A percentile compares a stretch with the other conserved stretches of the same genome.
Conservation (phyloP, 2,888 invertebrate species). For the Cinara cedri region DNA sequence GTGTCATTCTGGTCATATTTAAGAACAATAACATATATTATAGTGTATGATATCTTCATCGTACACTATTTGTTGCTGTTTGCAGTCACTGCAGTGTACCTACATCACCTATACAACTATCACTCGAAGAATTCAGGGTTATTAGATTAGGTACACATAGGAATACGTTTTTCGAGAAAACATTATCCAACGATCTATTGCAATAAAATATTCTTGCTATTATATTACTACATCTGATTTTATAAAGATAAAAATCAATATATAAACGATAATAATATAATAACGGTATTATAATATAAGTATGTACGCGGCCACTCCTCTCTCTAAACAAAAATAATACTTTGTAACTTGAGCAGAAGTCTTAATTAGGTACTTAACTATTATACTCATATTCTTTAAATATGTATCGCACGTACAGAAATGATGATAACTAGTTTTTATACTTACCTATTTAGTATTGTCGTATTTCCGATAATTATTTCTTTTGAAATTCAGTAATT, state of each 20-base stretch:
- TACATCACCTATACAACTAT: not conserved
- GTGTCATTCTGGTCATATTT: constrained; percentile 26
- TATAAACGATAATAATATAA: constrained; percentile 9
- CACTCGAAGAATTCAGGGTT: not conserved
- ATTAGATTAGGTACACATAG: too few relatives aligned
- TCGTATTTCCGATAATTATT: not conserved
- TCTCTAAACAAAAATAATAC: constrained; percentile 6
- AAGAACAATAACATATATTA: constrained; percentile 20
- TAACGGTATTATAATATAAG: constrained; percentile 26
- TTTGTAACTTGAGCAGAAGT: not conserved
- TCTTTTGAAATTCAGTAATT: not conserved
- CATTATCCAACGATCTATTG: not conserved
- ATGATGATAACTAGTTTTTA: not conserved
- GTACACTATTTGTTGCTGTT: constrained; percentile 41
- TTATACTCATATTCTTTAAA: not conserved
- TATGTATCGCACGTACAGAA: not conserved
- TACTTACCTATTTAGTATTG: too few relatives aligned
- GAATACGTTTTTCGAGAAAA: not conserved
- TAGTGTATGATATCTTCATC: constrained; percentile 5
- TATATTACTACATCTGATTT: too few relatives aligned
- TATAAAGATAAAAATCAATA: not conserved
- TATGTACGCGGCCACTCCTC: constrained; percentile 16
- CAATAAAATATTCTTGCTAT: too few relatives aligned
- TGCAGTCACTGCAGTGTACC: too few relatives aligned
- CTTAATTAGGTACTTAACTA: constrained; percentile 8